phyloP scores from a whole-genome alignment of 2,888 invertebrate genomes.

The Pammene aurita region DNA sequence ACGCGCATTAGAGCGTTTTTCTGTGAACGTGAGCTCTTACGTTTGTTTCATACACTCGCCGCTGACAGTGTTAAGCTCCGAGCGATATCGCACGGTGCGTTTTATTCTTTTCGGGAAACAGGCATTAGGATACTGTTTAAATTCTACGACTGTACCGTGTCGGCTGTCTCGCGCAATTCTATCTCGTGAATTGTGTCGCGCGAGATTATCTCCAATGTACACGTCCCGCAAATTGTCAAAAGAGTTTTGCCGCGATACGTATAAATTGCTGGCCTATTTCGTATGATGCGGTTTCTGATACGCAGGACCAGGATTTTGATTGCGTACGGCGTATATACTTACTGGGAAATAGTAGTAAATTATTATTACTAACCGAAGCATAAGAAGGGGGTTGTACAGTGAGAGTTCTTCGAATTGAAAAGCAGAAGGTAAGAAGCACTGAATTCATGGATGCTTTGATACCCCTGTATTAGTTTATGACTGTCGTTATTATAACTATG shows the following conservation, averaged over 20 bases:
- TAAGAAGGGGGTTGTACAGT: neutral
- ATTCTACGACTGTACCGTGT: constrained; percentile 20
- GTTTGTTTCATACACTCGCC: no score
- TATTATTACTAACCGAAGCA: neutral
- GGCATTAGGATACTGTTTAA: neutral
- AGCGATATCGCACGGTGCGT: no score
- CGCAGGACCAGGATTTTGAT: constrained; percentile 23
- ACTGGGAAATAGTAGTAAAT: neutral
- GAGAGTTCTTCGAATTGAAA: no score
- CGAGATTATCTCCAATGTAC: constrained; percentile 40
- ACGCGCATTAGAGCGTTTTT: no score
- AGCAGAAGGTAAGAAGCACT: no score
- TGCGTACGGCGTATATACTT: neutral
- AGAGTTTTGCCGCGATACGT: constrained; percentile 39
- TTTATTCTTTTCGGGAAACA: no score
- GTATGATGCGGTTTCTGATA: constrained; percentile 35
- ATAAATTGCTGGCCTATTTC: constrained; percentile 40
- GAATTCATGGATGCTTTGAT: no score
- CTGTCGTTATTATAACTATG: no score
- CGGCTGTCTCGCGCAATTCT: constrained; percentile 41
- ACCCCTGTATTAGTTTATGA: no score
- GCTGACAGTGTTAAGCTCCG: no score
- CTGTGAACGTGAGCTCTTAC: no score
- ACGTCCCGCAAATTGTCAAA: constrained; percentile 41
- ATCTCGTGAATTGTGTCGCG: constrained; percentile 42